Evolutionary conservation across 2,113 vertebrate genomes (phyloP).

Genomic region (Solea solea): DNA sequence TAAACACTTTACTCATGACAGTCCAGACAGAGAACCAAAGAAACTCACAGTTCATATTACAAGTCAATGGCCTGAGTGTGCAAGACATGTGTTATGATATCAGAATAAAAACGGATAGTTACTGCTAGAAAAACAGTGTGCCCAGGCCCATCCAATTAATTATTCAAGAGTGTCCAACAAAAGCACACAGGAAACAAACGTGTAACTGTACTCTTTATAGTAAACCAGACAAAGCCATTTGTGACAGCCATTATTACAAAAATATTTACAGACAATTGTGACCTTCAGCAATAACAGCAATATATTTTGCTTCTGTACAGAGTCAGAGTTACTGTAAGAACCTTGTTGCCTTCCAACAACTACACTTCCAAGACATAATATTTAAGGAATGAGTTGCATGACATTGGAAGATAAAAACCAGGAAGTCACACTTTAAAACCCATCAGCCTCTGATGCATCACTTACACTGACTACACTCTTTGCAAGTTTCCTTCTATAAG

Average conservation of each 20-base stretch:
- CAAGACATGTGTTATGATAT: neutral
- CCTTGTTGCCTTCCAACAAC: neutral
- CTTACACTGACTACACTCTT: neutral
- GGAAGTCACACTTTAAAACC: neutral
- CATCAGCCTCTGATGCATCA: neutral
- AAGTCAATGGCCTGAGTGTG: neutral
- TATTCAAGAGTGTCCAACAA: slow-evolving; percentile 10
- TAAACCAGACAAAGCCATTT: neutral
- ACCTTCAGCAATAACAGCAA: neutral
- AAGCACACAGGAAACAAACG: neutral
- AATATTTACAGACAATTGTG: neutral
- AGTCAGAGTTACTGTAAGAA: neutral
- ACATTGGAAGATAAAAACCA: neutral
- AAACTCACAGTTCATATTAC: neutral
- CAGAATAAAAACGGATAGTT: neutral
- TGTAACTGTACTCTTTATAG: neutral
- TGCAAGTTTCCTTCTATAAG: neutral
- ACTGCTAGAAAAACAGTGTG: neutral
- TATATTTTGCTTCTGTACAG: neutral
- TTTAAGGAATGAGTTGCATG: neutral
- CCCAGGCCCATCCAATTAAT: slow-evolving; percentile 30
- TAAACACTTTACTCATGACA: neutral
- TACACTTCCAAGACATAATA: neutral
- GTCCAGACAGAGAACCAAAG: neutral
- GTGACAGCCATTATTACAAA: neutral